A percentile compares a stretch with the other conserved stretches of the same genome.
Evolutionary conservation across 2,888 invertebrate species (phyloP).

Genomic region (Drosophila nigricruria): DNA sequence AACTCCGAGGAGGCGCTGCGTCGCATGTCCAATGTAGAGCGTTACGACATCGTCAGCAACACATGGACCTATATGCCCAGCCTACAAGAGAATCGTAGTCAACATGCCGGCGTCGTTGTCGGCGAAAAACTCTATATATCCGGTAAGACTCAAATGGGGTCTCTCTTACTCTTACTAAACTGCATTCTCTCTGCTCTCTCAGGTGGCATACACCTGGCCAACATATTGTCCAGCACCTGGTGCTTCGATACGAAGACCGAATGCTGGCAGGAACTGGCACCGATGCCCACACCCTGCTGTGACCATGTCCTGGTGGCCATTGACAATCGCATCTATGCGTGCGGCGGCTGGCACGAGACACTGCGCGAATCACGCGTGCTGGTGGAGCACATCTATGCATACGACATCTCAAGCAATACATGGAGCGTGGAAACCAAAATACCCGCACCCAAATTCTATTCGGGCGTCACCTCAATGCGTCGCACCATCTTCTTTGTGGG

Average conservation of each 20-base stretch:
- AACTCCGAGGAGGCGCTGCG: slow-evolving; percentile 81
- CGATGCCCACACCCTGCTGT: slow-evolving; percentile 88
- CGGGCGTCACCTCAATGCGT: slow-evolving; percentile 88
- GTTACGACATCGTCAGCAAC: slow-evolving; percentile 87
- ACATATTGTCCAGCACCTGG: slow-evolving; percentile 86
- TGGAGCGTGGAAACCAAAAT: slow-evolving; percentile 88
- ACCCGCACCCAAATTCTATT: slow-evolving; percentile 89
- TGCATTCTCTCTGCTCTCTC: slow-evolving; percentile 52
- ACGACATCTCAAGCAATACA: slow-evolving; percentile 87
- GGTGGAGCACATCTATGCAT: slow-evolving; percentile 88
- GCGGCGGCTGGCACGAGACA: slow-evolving; percentile 89
- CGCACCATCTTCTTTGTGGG: slow-evolving; percentile 89
- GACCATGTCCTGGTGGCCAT: slow-evolving; percentile 89
- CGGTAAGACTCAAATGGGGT: too few species aligned
- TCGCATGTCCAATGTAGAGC: slow-evolving; percentile 86
- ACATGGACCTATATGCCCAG: slow-evolving; percentile 87
- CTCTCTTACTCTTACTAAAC: too few species aligned
- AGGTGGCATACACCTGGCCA: slow-evolving; percentile 84
- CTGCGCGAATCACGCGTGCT: slow-evolving; percentile 86
- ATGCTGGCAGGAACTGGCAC: slow-evolving; percentile 86
- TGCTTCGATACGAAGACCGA: slow-evolving; percentile 86
- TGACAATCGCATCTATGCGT: slow-evolving; percentile 87
- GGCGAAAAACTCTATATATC: slow-evolving; percentile 83
- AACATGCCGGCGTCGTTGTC: slow-evolving; percentile 87
- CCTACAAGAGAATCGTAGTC: slow-evolving; percentile 87